phyloP scores from a whole-genome alignment of 1,140 invertebrate genomes.

The Achatina immaculata region DNA sequence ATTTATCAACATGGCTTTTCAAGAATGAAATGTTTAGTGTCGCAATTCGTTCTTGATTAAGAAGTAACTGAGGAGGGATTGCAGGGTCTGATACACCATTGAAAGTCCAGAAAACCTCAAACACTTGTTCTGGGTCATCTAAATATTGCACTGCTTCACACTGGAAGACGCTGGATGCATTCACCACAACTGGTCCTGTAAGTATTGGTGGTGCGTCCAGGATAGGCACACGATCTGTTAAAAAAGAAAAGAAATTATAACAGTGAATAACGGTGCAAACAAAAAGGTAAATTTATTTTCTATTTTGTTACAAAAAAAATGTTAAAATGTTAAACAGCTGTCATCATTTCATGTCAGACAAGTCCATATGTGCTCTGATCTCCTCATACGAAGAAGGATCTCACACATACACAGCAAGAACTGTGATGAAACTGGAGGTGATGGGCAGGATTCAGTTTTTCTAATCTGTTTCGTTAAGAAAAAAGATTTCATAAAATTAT shows the following conservation, averaged over 20 bases:
- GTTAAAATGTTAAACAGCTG: too few relatives aligned
- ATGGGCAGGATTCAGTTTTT: too few relatives aligned
- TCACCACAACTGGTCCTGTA: neutral
- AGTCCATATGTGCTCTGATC: too few relatives aligned
- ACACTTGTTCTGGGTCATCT: constrained; percentile 29
- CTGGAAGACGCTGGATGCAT: neutral
- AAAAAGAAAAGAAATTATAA: neutral
- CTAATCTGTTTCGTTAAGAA: too few relatives aligned
- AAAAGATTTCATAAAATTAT: too few relatives aligned
- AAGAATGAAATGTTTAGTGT: constrained; percentile 33
- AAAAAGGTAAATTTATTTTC: too few relatives aligned
- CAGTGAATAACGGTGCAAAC: neutral
- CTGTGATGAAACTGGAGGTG: too few relatives aligned
- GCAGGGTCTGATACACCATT: constrained; percentile 34
- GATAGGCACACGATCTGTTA: neutral
- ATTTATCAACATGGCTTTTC: constrained; percentile 35
- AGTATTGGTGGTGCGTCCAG: neutral
- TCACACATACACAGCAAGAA: too few relatives aligned
- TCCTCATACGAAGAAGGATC: too few relatives aligned
- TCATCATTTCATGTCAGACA: too few relatives aligned
- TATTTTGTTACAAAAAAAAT: too few relatives aligned
- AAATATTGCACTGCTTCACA: neutral
- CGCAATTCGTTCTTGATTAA: constrained; percentile 33
- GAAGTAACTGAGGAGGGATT: constrained; percentile 21
- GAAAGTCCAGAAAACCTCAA: constrained; percentile 49